Conservation (phyloP, 2,888 invertebrate species). For the Scaptomyza flava region DNA sequence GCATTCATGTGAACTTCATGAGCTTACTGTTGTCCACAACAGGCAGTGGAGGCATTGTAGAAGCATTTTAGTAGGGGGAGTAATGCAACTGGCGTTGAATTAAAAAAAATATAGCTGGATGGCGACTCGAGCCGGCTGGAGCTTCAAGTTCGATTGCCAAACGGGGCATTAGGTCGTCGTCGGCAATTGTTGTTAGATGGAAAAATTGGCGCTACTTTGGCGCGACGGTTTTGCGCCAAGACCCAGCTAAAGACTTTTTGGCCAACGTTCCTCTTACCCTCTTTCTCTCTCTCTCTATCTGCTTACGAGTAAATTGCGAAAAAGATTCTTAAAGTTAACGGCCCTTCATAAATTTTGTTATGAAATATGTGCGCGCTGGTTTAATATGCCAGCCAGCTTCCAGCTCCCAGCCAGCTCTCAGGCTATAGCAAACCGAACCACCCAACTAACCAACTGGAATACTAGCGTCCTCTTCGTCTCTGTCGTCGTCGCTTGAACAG, state of each 20-base stretch:
- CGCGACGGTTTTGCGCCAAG: slow-evolving; percentile 46
- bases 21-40: slow-evolving; percentile 33
- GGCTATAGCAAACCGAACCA: slow-evolving; percentile 10
- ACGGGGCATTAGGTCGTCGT: slow-evolving; percentile 83
- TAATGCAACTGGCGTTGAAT: slow-evolving; percentile 68
- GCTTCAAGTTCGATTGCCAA: slow-evolving; percentile 73
- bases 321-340: slow-evolving; percentile 82
- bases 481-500: slow-evolving; percentile 29
- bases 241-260: slow-evolving; percentile 20
- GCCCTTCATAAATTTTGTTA: slow-evolving; percentile 81
- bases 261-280: slow-evolving; percentile 22
- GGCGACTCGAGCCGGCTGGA: slow-evolving; percentile 23
- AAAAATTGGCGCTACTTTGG: slow-evolving; percentile 80
- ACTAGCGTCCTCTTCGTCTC: slow-evolving; percentile 43
- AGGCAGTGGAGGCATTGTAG: not conserved
- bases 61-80: slow-evolving; percentile 10
- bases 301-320: slow-evolving; percentile 69
- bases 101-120: slow-evolving; percentile 55
- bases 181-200: slow-evolving; percentile 80
- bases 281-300: slow-evolving; percentile 1
- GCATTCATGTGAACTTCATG: slow-evolving; percentile 82
- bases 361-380: slow-evolving; percentile 79
- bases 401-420: slow-evolving; percentile 34
- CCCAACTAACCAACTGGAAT: slow-evolving; percentile 47
- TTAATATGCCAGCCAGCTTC: slow-evolving; percentile 72